A percentile compares a stretch with the other conserved stretches of the same genome.
Evolutionary conservation across 64 coral and sea anemone species (phyloP).

Genomic region (Montipora sp.): DNA sequence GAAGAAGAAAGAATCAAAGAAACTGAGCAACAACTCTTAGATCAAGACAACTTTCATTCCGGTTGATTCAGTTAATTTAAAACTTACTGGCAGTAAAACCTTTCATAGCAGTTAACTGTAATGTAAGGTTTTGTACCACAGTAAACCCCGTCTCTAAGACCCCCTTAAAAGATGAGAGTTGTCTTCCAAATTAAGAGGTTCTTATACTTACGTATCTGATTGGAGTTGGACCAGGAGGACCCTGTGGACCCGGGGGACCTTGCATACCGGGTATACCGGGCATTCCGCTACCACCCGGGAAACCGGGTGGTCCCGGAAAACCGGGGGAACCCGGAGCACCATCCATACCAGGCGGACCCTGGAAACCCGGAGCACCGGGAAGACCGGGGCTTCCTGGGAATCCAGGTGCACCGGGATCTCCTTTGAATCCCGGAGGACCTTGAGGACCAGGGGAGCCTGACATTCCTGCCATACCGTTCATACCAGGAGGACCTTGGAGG

Average conservation of each 20-base stretch:
- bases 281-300: slow-evolving; percentile 98
- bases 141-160: too few relatives aligned
- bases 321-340: slow-evolving; percentile 95
- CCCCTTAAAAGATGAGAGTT: neutral
- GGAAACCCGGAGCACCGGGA: slow-evolving; percentile 88
- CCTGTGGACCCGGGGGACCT: slow-evolving; percentile 86
- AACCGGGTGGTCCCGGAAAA: slow-evolving; percentile 92
- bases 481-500: slow-evolving; percentile 96
- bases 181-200: neutral
- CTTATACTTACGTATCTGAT: slow-evolving; percentile 99
- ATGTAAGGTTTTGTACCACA: too few relatives aligned
- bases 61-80: too few relatives aligned
- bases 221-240: slow-evolving; percentile 91
- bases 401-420: slow-evolving; percentile 91
- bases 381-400: slow-evolving; percentile 90
- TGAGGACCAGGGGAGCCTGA: slow-evolving; percentile 85
- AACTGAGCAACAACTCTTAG: too few relatives aligned
- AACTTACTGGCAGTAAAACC: too few relatives aligned
- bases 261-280: slow-evolving; percentile 89
- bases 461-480: slow-evolving; percentile 89
- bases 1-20: too few relatives aligned
- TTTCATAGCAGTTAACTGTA: too few relatives aligned
- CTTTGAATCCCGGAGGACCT: slow-evolving; percentile 88
- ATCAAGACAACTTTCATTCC: too few relatives aligned
- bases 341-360: slow-evolving; percentile 97